Conservation (phyloP, 2,888 invertebrate species). For the Caenorhabditis plicata region DNA sequence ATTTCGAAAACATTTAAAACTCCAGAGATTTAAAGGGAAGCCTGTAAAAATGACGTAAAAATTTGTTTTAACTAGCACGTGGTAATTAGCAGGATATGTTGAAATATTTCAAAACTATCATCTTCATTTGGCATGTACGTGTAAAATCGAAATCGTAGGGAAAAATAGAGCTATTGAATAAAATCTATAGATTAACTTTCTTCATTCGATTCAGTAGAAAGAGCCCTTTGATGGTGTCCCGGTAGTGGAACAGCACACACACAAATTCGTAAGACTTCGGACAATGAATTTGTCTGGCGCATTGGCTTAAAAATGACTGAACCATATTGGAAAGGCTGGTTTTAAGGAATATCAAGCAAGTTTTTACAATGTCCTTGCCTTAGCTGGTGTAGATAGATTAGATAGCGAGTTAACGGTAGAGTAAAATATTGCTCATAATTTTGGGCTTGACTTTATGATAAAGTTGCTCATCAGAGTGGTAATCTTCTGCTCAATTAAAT, state of each 20-base stretch:
- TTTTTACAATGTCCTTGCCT: conserved; percentile 69
- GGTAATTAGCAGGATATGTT: no score
- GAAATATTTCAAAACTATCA: no score
- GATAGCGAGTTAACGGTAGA: conserved; percentile 79
- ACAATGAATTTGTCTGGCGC: conserved; percentile 78
- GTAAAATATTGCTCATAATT: not conserved
- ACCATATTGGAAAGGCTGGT: conserved; percentile 88
- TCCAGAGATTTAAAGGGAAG: no score
- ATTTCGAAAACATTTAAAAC: no score
- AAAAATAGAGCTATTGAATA: not conserved
- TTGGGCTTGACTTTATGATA: no score
- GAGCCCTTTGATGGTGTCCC: conserved; percentile 81
- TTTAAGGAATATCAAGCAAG: conserved; percentile 77
- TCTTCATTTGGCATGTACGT: no score
- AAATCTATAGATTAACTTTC: conserved; percentile 69
- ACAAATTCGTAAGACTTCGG: conserved; percentile 20
- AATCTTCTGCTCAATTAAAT: no score
- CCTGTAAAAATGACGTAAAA: no score
- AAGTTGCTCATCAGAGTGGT: no score
- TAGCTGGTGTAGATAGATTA: conserved; percentile 81
- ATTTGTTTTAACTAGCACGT: no score
- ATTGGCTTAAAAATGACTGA: conserved; percentile 89
- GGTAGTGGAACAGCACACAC: conserved; percentile 44
- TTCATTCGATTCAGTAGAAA: conserved; percentile 85
- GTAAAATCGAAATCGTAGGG: no score